phyloP scores from a whole-genome alignment of 2,113 vertebrate species.

The Mormoops blainvillei region DNA sequence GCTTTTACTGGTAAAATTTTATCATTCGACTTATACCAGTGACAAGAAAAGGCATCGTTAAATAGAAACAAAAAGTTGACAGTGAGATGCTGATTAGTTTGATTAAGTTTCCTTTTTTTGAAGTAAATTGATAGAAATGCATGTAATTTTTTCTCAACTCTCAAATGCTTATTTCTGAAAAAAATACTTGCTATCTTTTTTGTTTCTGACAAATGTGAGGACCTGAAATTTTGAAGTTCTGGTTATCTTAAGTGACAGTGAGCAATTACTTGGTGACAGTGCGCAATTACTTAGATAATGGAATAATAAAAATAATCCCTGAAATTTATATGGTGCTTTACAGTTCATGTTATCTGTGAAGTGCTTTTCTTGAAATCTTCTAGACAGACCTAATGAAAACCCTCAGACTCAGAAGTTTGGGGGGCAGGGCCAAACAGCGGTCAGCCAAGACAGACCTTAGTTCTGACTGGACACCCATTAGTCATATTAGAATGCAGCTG shows the following conservation, averaged over 20 bases:
- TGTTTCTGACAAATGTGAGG: background rate
- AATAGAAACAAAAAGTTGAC: background rate
- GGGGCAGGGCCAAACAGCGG: background rate
- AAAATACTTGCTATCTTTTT: background rate
- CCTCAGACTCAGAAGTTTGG: background rate
- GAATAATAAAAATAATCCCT: background rate
- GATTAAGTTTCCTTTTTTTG: background rate
- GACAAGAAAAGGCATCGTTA: conserved; percentile 44
- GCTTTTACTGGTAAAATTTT: conserved; percentile 47
- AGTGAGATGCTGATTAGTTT: conserved; percentile 50
- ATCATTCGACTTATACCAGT: conserved; percentile 43
- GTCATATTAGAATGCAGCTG: background rate
- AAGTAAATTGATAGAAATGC: background rate
- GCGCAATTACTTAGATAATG: too few relatives aligned
- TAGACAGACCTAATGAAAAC: background rate
- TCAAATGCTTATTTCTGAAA: conserved; percentile 21
- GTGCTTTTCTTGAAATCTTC: background rate
- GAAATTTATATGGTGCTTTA: background rate
- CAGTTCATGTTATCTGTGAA: background rate
- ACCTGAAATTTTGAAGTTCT: background rate
- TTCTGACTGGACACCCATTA: background rate
- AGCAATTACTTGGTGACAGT: too few relatives aligned
- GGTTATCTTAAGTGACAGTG: background rate
- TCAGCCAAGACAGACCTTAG: background rate
- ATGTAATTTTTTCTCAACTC: background rate